These are phyloP conservation scores for Lates calcarifer DNA, from an alignment of 2,113 vertebrate species.

Conservation along the genomic window DNA sequence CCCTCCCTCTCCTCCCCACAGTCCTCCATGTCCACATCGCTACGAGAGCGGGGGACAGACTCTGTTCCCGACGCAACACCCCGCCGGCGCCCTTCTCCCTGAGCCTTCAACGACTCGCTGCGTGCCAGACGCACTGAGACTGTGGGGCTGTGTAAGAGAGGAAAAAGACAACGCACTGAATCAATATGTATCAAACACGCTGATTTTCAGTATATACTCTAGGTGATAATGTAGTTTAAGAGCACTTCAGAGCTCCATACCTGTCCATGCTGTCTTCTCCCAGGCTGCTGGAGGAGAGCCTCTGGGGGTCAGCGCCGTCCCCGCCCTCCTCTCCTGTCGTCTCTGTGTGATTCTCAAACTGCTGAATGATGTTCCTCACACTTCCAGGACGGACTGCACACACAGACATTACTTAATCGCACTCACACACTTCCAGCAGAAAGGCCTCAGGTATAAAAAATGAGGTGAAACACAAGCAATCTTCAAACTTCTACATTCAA, in stretches of 20 bases:
- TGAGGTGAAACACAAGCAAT: background rate
- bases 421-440: accelerated
- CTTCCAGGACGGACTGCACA: slow-evolving; percentile 89
- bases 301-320: slow-evolving; percentile 80
- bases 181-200: background rate
- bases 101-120: slow-evolving; percentile 93
- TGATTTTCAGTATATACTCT: background rate
- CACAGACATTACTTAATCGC: background rate
- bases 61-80: slow-evolving; percentile 78
- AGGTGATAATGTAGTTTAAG: no score
- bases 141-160: slow-evolving; percentile 64
- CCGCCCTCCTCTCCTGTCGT: slow-evolving; percentile 76
- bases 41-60: slow-evolving; percentile 92
- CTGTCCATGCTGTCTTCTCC: slow-evolving; percentile 89
- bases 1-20: slow-evolving; percentile 85
- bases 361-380: slow-evolving; percentile 95
- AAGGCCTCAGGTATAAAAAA: background rate
- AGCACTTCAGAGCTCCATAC: slow-evolving; percentile 26
- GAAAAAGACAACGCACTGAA: background rate
- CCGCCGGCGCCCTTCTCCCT: slow-evolving; percentile 90
- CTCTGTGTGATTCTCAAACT: slow-evolving; percentile 92
- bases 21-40: slow-evolving; percentile 95
- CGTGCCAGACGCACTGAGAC: slow-evolving; percentile 88
- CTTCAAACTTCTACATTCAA: background rate
- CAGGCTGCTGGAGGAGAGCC: slow-evolving; percentile 90